Evolutionary conservation across 2,888 invertebrate species (phyloP).

Genomic region (Netelia virgata): DNA sequence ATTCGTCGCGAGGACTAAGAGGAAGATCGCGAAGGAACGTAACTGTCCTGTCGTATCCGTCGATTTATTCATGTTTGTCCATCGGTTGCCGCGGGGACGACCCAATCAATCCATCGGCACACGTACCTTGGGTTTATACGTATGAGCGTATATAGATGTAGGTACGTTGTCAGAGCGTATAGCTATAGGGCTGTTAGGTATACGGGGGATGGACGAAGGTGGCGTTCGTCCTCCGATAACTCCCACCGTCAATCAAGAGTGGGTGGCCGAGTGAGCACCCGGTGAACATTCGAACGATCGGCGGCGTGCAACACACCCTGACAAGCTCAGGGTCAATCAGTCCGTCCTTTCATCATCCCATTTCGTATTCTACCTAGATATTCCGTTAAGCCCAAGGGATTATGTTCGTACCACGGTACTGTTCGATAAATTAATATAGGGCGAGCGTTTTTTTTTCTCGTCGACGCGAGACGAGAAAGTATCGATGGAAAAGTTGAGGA

Average conservation of each 20-base stretch:
- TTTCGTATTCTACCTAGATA: neutral
- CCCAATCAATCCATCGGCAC: slow-evolving; percentile 80
- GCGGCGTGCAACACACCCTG: neutral
- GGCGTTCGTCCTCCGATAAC: slow-evolving; percentile 26
- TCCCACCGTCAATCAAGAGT: neutral
- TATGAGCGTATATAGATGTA: slow-evolving; percentile 22
- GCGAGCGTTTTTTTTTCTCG: too few species aligned
- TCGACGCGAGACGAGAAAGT: too few species aligned
- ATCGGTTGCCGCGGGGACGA: slow-evolving; percentile 83
- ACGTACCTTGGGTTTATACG: slow-evolving; percentile 19
- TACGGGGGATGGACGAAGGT: slow-evolving; percentile 5
- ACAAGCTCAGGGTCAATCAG: neutral
- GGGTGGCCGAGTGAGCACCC: neutral
- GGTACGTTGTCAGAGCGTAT: neutral
- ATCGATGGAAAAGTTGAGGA: too few species aligned
- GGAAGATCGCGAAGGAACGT: slow-evolving; percentile 17
- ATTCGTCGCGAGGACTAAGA: slow-evolving; percentile 58
- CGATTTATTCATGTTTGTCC: slow-evolving; percentile 80
- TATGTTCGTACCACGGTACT: too few species aligned
- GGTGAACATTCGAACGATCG: neutral
- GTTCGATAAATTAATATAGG: too few species aligned
- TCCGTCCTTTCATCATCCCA: neutral
- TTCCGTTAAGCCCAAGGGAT: too few species aligned
- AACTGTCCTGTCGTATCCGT: slow-evolving; percentile 67
- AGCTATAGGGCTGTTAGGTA: neutral